These are phyloP conservation scores for Scelioninae gen. 2 DNA, from an alignment of 2,888 invertebrate species.

Conservation along the genomic window DNA sequence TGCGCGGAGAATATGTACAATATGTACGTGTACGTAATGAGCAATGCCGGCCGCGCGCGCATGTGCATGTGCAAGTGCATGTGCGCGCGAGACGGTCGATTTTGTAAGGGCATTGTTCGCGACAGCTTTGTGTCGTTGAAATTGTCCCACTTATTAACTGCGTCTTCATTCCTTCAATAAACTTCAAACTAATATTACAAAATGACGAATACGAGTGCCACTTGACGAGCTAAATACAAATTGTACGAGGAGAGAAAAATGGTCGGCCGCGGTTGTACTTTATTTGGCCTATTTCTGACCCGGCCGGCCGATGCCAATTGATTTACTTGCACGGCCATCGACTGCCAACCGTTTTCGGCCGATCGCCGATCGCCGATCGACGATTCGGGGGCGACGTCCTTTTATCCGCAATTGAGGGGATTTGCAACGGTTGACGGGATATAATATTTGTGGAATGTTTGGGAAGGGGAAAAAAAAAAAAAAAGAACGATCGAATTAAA, in stretches of 20 bases:
- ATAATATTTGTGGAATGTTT: too few species aligned
- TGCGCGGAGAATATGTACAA: slow-evolving; percentile 52
- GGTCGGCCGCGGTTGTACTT: slow-evolving; percentile 18
- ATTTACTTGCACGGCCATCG: slow-evolving; percentile 26
- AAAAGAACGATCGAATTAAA: too few species aligned
- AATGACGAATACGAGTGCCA: slow-evolving; percentile 46
- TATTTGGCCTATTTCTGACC: slow-evolving; percentile 34
- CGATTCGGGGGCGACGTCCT: too few species aligned
- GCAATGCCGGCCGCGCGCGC: slow-evolving; percentile 18
- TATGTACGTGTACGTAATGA: slow-evolving; percentile 49
- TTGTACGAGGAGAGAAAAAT: slow-evolving; percentile 34
- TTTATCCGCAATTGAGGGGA: too few species aligned
- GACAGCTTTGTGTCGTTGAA: slow-evolving; percentile 50
- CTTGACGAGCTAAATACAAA: slow-evolving; percentile 42
- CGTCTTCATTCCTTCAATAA: slow-evolving; percentile 54
- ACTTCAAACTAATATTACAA: slow-evolving; percentile 54
- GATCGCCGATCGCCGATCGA: too few species aligned
- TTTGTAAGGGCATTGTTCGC: slow-evolving; percentile 60
- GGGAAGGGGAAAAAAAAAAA: background rate
- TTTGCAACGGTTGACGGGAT: too few species aligned
- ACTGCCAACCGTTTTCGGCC: too few species aligned
- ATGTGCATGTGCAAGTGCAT: slow-evolving; percentile 1
- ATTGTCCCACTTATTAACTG: slow-evolving; percentile 55
- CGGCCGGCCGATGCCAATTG: slow-evolving; percentile 34
- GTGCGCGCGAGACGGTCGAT: slow-evolving; percentile 48